phyloP scores from a whole-genome alignment of 2,888 invertebrate genomes.

The Chrysolina oricalcia region DNA sequence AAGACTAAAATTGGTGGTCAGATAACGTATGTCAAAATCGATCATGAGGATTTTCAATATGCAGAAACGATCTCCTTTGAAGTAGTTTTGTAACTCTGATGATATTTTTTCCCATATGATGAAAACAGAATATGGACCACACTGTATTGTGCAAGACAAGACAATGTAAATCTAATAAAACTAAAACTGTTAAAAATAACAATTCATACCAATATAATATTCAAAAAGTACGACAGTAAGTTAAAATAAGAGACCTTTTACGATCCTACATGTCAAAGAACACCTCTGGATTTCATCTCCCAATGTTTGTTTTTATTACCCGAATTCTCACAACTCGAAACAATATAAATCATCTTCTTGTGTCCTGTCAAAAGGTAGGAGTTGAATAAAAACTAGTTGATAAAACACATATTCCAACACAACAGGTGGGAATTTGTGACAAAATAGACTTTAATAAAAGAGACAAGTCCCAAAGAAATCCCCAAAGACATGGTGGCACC shows the following conservation, averaged over 20 bases:
- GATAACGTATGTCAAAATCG: no score
- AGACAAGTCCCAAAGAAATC: constrained; percentile 43
- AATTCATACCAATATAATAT: not conserved
- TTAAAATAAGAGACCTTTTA: not conserved
- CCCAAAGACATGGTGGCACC: constrained; percentile 48
- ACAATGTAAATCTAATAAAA: no score
- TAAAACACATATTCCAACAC: constrained; percentile 57
- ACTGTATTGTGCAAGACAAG: no score
- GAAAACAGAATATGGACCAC: no score
- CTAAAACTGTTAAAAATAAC: not conserved
- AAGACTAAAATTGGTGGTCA: no score
- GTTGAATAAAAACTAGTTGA: constrained; percentile 45
- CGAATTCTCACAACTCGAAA: constrained; percentile 53
- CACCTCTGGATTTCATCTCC: not conserved
- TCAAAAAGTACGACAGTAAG: not conserved
- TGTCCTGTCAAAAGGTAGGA: constrained; percentile 58
- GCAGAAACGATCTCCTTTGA: no score
- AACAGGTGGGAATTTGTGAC: constrained; percentile 62
- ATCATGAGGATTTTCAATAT: no score
- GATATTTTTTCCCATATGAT: no score
- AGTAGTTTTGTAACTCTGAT: no score
- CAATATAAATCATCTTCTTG: constrained; percentile 58
- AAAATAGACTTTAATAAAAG: constrained; percentile 43
- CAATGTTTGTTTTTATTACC: constrained; percentile 29
- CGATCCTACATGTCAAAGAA: not conserved